Conservation (phyloP, 2,888 invertebrate species). For the Chaitophorus viminalis region DNA sequence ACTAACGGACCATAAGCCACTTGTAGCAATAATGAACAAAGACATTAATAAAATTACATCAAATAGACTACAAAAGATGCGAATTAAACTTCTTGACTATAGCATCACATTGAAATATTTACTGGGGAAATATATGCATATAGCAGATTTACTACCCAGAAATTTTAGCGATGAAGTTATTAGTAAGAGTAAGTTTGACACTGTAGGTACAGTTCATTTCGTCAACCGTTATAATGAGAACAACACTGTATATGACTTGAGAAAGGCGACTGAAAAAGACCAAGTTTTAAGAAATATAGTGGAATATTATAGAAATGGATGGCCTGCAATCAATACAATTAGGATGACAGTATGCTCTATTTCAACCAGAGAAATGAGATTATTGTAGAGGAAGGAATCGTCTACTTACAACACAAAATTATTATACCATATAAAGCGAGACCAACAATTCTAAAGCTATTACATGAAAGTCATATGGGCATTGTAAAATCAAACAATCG, state of each 20-base stretch:
- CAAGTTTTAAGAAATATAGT: neutral
- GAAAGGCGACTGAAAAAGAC: neutral
- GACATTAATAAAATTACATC: slow-evolving; percentile 7
- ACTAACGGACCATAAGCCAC: slow-evolving; percentile 42
- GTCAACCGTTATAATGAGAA: neutral
- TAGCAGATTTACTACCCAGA: slow-evolving; percentile 34
- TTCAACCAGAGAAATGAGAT: neutral
- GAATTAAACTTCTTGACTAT: slow-evolving; percentile 30
- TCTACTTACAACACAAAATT: neutral
- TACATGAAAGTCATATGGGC: neutral
- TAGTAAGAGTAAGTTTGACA: slow-evolving; percentile 8
- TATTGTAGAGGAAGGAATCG: neutral
- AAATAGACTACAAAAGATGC: slow-evolving; percentile 46
- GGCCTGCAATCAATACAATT: neutral
- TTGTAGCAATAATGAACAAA: slow-evolving; percentile 19
- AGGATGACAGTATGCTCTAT: neutral
- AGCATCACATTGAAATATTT: slow-evolving; percentile 40
- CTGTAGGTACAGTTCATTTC: neutral
- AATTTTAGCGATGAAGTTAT: no score
- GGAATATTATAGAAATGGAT: neutral
- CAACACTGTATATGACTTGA: neutral
- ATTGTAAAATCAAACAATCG: neutral
- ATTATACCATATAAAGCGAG: neutral
- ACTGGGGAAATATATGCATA: slow-evolving; percentile 16
- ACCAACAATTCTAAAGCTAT: neutral